Conservation (phyloP, 2,797 vertebrate species). For the Sebastolobus altivelis region DNA sequence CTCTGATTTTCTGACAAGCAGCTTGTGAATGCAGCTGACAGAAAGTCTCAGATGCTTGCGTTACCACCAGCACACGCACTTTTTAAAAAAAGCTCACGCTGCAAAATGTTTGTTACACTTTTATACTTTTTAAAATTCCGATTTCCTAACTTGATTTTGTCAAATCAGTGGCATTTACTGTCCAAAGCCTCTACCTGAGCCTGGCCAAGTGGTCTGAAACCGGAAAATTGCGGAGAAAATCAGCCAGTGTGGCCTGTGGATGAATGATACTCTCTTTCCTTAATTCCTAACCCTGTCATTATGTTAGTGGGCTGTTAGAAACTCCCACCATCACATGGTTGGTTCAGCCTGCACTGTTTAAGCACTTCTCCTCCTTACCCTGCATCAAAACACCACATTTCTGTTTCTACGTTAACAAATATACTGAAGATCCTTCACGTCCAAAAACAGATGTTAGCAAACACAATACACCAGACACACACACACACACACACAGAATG, state of each 20-base stretch:
- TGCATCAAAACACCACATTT: background rate
- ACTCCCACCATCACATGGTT: background rate
- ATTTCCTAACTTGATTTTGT: background rate
- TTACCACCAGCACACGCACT: background rate
- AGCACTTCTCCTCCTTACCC: background rate
- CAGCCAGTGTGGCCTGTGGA: background rate
- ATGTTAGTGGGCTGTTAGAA: constrained; percentile 4
- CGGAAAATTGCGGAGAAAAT: background rate
- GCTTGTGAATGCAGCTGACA: background rate
- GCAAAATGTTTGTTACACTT: background rate
- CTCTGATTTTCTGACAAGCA: background rate
- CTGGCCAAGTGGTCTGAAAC: background rate
- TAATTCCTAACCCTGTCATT: constrained; percentile 26
- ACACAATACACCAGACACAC: constrained; percentile 6
- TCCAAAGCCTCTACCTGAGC: background rate
- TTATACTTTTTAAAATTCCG: background rate
- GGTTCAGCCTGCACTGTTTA: background rate
- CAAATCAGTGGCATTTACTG: background rate
- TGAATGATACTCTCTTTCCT: constrained; percentile 1
- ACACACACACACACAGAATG: constrained; percentile 20
- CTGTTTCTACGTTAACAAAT: background rate
- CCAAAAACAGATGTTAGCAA: background rate
- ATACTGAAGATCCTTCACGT: background rate
- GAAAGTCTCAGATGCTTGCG: background rate
- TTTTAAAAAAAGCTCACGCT: background rate